A percentile compares a stretch with the other conserved stretches of the same genome.
Evolutionary conservation across 2,113 vertebrate species (phyloP).

Genomic region (Meriones unguiculatus): DNA sequence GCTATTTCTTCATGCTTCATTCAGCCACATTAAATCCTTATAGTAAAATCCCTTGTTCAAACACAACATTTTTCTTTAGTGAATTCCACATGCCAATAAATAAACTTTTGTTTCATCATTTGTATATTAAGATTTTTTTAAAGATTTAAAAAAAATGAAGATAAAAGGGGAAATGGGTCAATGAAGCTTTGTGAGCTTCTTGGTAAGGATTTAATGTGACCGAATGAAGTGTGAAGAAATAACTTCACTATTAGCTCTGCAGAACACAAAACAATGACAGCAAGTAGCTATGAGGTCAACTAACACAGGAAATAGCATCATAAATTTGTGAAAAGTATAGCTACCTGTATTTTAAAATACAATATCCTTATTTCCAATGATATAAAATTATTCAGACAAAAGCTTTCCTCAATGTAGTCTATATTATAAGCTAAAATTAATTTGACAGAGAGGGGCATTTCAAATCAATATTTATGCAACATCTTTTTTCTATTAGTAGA

Average conservation of each 20-base stretch:
- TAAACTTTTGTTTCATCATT: slow-evolving; percentile 23
- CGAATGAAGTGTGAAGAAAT: slow-evolving; percentile 75
- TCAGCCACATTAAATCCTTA: slow-evolving; percentile 72
- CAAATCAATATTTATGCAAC: background rate
- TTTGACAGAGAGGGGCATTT: background rate
- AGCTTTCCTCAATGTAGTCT: background rate
- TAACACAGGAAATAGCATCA: background rate
- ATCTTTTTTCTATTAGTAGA: background rate
- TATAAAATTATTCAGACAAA: background rate
- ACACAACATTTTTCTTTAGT: slow-evolving; percentile 68
- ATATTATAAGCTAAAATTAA: background rate
- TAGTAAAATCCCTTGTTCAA: slow-evolving; percentile 48
- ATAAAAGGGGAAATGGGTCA: background rate
- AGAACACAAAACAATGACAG: slow-evolving; percentile 79
- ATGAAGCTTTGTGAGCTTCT: background rate
- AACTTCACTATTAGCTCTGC: slow-evolving; percentile 52
- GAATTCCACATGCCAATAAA: slow-evolving; percentile 54
- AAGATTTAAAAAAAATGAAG: background rate
- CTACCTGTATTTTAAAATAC: background rate
- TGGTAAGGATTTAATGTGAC: slow-evolving; percentile 60
- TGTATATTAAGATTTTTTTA: background rate
- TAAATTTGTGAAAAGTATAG: slow-evolving; percentile 47
- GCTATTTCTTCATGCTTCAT: slow-evolving; percentile 75
- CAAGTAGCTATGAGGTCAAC: slow-evolving; percentile 27
- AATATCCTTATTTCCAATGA: background rate